Base-by-base conservation (phyloP, 2,888 invertebrate species). In the Macrophya annulata region DNA sequence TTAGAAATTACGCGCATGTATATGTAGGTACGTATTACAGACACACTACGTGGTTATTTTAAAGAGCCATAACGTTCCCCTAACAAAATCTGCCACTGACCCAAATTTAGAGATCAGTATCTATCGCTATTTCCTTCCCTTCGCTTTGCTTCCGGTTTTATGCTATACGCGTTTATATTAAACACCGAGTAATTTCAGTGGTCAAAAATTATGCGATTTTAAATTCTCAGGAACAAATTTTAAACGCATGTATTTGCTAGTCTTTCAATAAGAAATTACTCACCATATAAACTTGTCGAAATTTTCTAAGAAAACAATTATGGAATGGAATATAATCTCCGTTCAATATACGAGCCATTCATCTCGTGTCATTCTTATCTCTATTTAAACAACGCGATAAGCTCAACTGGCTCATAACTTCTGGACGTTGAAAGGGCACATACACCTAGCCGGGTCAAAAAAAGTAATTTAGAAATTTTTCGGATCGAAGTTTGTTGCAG, bases 31-130 rank as follows among this genome's bases (percentile, higher is more conserved):
- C 10, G 17, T 45, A n/a, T n/a, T 72, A 45, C 72, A n/a, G 40
- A 31, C 25, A 31, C 25, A 76, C 25, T 9, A 21, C 25, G 48
- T 25, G 25, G 48, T 48, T 82, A 51, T 71, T 82, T 51, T 40
- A 25, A 40, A 40, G 51, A 40, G 25, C n/a, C 40, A 9, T 25
- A 12, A 48, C 3, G 68, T 55, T 25, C 71, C 82, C 85, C 59
- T 43, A 17, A 59, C 83, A 37, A 84, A 74, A 83, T 25, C 55
- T 48, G 72, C 72, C 71, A 74, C 72, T 85, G 74, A 72, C 85
- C 81, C 51, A 84, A 84, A 84, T 84, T 84, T 40, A 74, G 82
- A 82, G 59, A 77, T 84, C 68, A 37, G 40, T n/a, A 85, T 25
- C 21, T 48, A 59, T 77, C 21, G 65, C 48, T 25, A 17, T 48